Evolutionary conservation across 2,888 invertebrate genomes (phyloP), one percentile per base, ranked within the genome.

Genomic region (Temnothorax rugatulus): DNA sequence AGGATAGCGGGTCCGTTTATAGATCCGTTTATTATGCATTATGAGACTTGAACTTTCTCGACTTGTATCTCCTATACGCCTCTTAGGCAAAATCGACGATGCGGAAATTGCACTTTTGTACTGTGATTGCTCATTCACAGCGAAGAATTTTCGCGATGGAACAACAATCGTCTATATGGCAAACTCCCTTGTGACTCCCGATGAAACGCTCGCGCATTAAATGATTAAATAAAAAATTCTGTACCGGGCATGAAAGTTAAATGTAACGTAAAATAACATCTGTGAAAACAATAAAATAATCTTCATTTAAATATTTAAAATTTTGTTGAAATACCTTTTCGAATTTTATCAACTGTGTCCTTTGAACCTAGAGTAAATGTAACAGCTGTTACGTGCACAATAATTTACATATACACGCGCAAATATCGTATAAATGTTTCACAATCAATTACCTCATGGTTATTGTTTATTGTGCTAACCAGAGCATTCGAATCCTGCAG

Each of bases 41-140:
- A 5, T 18, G 13, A 34, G 15, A 47, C 38, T 47, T 59, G 57
- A 71, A 29, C 25, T 25, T 81, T 59, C 34, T 71, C 18, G n/a
- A 69, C 38, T 81, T 81, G 8, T 47, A 73, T 73, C 18, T 47
- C 47, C 8, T n/a, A 13, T n/a, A 13, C 21, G 44, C 13, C n/a
- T 79, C 15, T 21, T 44, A 21, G 21, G 25, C 5, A 59, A 54
- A 21, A 21, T 21, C 29, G 18, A 29, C 21, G 44, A n/a, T 29
- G 21, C 13, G 21, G 5, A 59, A 59, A 73, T 73, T 81, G 47
- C 59, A 59, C 34, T 73, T 73, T 73, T 59, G 29, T 57, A 29
- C 69, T 21, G 54, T 69, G 34, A 79, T 79, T 71, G 79, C 73
- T 73, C 15, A 71, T 81, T 73, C 71, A 73, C 13, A 38, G 47